These are phyloP conservation scores for Lasiommata megera DNA, from an alignment of 2,888 invertebrate species.

Conservation along the genomic window DNA sequence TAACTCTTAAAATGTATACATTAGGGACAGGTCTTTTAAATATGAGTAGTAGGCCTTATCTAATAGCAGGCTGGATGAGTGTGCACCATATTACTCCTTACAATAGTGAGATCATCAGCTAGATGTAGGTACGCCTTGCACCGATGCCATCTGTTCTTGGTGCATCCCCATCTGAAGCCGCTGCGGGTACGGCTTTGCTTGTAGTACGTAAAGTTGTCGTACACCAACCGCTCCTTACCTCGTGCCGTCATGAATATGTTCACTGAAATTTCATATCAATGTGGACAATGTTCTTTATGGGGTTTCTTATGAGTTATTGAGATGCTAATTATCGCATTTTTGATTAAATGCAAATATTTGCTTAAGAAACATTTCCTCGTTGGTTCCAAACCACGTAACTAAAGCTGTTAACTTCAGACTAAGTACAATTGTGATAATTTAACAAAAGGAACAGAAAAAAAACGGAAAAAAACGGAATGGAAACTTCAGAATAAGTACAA, in stretches of 20 bases:
- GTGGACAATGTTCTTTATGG: conserved; percentile 8
- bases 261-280: conserved; percentile 54
- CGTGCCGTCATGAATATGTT: conserved; percentile 76
- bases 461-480: too few relatives aligned
- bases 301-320: too few relatives aligned
- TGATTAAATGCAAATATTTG: too few relatives aligned
- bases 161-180: conserved; percentile 75
- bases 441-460: too few relatives aligned
- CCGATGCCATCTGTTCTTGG: conserved; percentile 72
- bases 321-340: too few relatives aligned
- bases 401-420: too few relatives aligned
- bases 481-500: too few relatives aligned
- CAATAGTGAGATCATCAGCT: conserved; percentile 68
- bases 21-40: not conserved
- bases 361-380: too few relatives aligned
- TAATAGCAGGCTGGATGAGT: conserved; percentile 59
- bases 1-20: too few relatives aligned
- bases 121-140: conserved; percentile 71
- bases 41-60: not conserved
- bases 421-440: too few relatives aligned
- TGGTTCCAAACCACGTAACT: too few relatives aligned
- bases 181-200: conserved; percentile 65
- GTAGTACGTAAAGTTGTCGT: conserved; percentile 68
- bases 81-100: conserved; percentile 68
- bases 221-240: conserved; percentile 68